A percentile compares a stretch with the other conserved stretches of the same genome.
Evolutionary conservation across 2,888 invertebrate genomes (phyloP).

Genomic region (Parnassius mnemosyne): DNA sequence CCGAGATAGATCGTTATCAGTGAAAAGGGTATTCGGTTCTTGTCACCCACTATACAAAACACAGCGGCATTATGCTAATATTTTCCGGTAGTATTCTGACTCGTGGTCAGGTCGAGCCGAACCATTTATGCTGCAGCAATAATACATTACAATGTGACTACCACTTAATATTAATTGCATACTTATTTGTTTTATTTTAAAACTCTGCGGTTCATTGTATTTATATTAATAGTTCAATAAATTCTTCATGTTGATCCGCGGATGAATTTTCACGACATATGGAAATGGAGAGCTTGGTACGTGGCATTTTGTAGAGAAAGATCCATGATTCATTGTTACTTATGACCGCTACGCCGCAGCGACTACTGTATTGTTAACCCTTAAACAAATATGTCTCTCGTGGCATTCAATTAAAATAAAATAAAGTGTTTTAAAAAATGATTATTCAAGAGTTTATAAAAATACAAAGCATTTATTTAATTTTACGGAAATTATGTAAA

Average conservation of each 20-base stretch:
- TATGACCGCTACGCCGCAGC: constrained; percentile 28
- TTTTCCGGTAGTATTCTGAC: too few species aligned
- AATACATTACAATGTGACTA: too few species aligned
- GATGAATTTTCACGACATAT: constrained; percentile 64
- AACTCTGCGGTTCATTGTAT: constrained; percentile 27
- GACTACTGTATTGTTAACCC: constrained; percentile 49
- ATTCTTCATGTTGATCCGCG: constrained; percentile 67
- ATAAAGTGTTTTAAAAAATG: constrained; percentile 26
- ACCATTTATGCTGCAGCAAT: too few species aligned
- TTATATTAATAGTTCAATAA: constrained; percentile 64
- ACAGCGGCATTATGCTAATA: too few species aligned
- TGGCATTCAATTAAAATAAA: constrained; percentile 44
- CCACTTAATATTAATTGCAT: too few species aligned
- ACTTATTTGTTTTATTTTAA: not conserved
- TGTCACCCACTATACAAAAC: too few species aligned
- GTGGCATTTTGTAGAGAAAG: constrained; percentile 40
- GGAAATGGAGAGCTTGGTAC: constrained; percentile 58
- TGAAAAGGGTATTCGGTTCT: too few species aligned
- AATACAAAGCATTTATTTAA: too few species aligned
- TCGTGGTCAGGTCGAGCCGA: too few species aligned
- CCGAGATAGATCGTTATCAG: too few species aligned
- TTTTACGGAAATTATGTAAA: too few species aligned
- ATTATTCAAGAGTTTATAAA: not conserved
- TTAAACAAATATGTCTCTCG: constrained; percentile 44
- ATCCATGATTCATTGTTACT: constrained; percentile 52